Evolutionary conservation across 2,888 invertebrate species (phyloP).

Genomic region (Pasiphila rectangulata): DNA sequence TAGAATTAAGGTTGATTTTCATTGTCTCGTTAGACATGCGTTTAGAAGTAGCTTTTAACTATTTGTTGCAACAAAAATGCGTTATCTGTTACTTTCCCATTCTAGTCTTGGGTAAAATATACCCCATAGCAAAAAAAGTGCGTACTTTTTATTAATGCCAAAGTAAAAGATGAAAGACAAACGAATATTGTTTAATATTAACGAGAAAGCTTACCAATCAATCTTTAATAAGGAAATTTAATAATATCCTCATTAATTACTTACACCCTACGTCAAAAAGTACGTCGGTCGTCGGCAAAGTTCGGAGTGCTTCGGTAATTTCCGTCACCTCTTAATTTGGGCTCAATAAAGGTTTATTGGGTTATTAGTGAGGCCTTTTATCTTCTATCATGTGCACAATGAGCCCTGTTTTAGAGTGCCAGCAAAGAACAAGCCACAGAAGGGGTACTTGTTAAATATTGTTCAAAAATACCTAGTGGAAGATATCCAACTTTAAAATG

Average conservation of each 20-base stretch:
- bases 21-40: conserved; percentile 28
- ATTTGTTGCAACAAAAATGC: background rate
- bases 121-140: too few relatives aligned
- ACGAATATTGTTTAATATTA: background rate
- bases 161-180: background rate
- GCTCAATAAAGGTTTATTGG: conserved; percentile 59
- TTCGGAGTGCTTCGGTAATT: conserved; percentile 45
- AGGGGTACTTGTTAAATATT: conserved; percentile 7
- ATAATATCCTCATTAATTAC: conserved; percentile 46
- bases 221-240: conserved; percentile 26
- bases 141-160: background rate
- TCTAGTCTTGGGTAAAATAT: too few relatives aligned
- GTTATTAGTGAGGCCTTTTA: conserved; percentile 54
- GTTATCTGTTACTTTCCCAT: background rate
- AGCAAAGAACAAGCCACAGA: conserved; percentile 32
- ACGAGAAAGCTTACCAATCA: conserved; percentile 16
- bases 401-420: conserved; percentile 42
- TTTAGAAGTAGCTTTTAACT: background rate
- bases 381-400: conserved; percentile 53
- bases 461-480: background rate
- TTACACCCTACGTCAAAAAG: conserved; percentile 33
- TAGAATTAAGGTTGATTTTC: conserved; percentile 24
- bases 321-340: conserved; percentile 48
- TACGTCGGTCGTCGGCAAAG: conserved; percentile 41
- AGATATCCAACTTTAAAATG: background rate